Evolutionary conservation across 2,888 invertebrate species (phyloP).

Genomic region (Cynaeus angustus): DNA sequence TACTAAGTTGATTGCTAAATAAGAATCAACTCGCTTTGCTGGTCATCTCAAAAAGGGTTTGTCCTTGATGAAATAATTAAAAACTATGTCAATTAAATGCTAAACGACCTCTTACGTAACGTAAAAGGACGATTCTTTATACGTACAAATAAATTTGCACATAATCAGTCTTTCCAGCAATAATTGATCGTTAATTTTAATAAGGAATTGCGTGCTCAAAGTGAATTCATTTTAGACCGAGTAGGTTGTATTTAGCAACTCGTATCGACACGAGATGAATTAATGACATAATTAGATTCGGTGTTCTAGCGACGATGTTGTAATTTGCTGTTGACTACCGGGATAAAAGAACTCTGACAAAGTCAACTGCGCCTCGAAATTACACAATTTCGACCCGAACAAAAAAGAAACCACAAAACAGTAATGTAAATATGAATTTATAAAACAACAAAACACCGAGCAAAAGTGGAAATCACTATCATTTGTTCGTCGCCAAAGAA

Average conservation of each 20-base stretch:
- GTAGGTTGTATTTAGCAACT: conserved; percentile 29
- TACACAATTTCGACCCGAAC: conserved; percentile 21
- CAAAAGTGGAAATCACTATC: conserved; percentile 35
- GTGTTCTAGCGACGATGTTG: conserved; percentile 15
- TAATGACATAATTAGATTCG: conserved; percentile 31
- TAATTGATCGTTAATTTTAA: conserved; percentile 36
- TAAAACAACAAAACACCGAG: conserved; percentile 11
- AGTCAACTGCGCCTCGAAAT: conserved; percentile 14
- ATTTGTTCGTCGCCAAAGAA: conserved; percentile 13
- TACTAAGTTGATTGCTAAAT: no score
- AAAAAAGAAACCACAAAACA: conserved; percentile 17
- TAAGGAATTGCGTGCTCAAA: conserved; percentile 15
- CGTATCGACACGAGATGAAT: conserved; percentile 19
- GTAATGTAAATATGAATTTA: conserved; percentile 20
- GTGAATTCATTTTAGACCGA: conserved; percentile 17
- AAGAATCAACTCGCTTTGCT: no score
- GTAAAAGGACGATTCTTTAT: no score
- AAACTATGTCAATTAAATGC: conserved; percentile 32
- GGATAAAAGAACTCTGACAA: conserved; percentile 26
- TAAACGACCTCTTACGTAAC: conserved; percentile 22
- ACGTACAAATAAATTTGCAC: conserved; percentile 31
- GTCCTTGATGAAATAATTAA: conserved; percentile 13
- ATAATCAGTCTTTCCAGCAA: conserved; percentile 24
- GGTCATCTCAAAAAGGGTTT: no score
- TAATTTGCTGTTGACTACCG: not conserved